Base-by-base conservation (phyloP, 1,140 invertebrate species). In the Trichoplusia ni region DNA sequence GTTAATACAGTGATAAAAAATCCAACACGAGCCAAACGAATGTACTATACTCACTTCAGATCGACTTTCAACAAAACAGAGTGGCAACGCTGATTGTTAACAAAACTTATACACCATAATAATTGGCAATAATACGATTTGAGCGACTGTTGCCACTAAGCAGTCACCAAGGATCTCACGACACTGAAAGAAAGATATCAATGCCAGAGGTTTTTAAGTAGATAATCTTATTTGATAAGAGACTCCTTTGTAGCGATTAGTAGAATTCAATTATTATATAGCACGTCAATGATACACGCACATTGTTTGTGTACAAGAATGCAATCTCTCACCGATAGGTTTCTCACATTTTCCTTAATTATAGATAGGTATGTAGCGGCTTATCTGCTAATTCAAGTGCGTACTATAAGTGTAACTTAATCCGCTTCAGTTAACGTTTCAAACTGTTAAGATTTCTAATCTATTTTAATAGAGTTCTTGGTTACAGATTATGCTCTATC, bases 221-320 rank as follows among this genome's bases (percentile, higher is more conserved):
- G 84, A 86, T 89, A 84, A 86, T 89, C 84, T 82, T 82, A 82
- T 76, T 82, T 83, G 86, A 89, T 89, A 89, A 89, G 79, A 70
- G 76, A 66, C 73, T 49, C 54, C 71, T 71, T 82, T 73, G 68
- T 56, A 65, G 64, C 73, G 81, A 88, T 86, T 88, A 85, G 73
- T 81, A 75, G 61, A 54, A 75, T 82, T 72, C 60, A 78, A 74
- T 81, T 79, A 79, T 79, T 77, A 70, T 40, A 61, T 49, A n/a
- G 44, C 11, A 61, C 59, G 44, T 29, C 31, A 61, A 33, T 49
- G 14, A 61, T 35, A 61, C 18, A 40, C 16, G 13, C 25, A 31
- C 27, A 13, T 35, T 51, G 44, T 46, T 14, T 46, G n/a, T 35
- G 18, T 51, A 51, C n/a, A 35, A 35, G 47, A 35, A 51, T 35